These are phyloP conservation scores for Latrodectus hesperus DNA, from an alignment of 2,888 invertebrate genomes.

Conservation along the genomic window DNA sequence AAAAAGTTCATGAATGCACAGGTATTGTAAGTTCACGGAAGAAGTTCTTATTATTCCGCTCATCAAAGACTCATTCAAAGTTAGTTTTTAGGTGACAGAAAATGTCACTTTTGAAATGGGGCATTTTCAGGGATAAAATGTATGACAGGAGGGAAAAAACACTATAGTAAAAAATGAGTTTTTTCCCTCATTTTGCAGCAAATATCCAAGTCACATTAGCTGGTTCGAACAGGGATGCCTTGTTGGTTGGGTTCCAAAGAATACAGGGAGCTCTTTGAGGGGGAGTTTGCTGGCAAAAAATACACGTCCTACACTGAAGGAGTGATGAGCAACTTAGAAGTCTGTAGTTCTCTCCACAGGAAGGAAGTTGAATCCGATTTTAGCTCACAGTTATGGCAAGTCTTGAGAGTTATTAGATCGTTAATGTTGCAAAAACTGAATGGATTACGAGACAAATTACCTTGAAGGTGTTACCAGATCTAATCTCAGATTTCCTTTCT, in stretches of 20 bases:
- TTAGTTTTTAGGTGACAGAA: slow-evolving; percentile 2
- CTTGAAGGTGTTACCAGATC: too few species aligned
- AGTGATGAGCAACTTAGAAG: slow-evolving; percentile 16
- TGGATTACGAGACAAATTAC: too few species aligned
- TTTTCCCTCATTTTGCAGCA: slow-evolving; percentile 16
- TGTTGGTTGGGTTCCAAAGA: slow-evolving; percentile 9
- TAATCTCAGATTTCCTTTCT: too few species aligned
- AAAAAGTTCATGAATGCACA: too few species aligned
- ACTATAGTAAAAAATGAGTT: not conserved
- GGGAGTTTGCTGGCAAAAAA: slow-evolving; percentile 4
- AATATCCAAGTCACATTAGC: slow-evolving; percentile 38
- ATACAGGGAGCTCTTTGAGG: slow-evolving; percentile 29
- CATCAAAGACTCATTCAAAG: not conserved
- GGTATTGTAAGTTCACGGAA: too few species aligned
- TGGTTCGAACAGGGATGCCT: slow-evolving; percentile 12
- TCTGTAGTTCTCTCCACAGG: not conserved
- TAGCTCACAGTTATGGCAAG: not conserved
- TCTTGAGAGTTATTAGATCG: too few species aligned
- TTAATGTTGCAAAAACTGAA: too few species aligned
- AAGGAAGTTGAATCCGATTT: slow-evolving; percentile 10
- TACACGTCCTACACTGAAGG: slow-evolving; percentile 24
- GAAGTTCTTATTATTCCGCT: too few species aligned
- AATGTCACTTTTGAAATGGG: not conserved
- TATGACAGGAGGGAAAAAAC: not conserved
- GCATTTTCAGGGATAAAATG: not conserved